These are phyloP conservation scores for Coregonus sp. DNA, from an alignment of 2,797 vertebrate genomes.

Conservation along the genomic window DNA sequence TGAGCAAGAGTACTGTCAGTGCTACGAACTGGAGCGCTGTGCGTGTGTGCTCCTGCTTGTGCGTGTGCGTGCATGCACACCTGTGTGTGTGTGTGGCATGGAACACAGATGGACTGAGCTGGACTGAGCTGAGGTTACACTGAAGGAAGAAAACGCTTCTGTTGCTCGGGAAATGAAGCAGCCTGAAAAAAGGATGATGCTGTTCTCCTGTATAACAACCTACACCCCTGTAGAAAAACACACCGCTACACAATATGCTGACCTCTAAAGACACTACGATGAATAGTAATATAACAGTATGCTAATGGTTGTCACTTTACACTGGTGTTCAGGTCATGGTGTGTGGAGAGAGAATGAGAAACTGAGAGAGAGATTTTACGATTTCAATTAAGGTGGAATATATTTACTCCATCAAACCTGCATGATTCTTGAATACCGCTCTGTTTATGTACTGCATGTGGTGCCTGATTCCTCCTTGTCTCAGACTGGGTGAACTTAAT, in stretches of 20 bases:
- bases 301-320: neutral
- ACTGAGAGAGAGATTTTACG: neutral
- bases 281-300: neutral
- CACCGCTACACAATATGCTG: neutral
- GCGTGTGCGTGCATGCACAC: neutral
- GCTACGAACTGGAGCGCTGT: constrained; percentile 54
- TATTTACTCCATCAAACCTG: too few species aligned
- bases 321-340: neutral
- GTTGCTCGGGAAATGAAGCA: constrained; percentile 57
- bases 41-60: neutral
- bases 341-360: neutral
- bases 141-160: constrained; percentile 61
- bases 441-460: neutral
- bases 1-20: constrained; percentile 68
- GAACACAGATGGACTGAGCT: constrained; percentile 65
- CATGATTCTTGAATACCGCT: too few species aligned
- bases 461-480: neutral
- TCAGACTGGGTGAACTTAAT: neutral
- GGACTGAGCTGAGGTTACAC: constrained; percentile 60
- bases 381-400: neutral
- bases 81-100: neutral
- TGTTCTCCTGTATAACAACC: constrained; percentile 45
- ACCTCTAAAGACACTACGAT: too few species aligned
- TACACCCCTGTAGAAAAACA: constrained; percentile 15
- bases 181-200: constrained; percentile 9